Conservation (phyloP, 92 coral and sea anemone species). For the Blastomussa wellsi region DNA sequence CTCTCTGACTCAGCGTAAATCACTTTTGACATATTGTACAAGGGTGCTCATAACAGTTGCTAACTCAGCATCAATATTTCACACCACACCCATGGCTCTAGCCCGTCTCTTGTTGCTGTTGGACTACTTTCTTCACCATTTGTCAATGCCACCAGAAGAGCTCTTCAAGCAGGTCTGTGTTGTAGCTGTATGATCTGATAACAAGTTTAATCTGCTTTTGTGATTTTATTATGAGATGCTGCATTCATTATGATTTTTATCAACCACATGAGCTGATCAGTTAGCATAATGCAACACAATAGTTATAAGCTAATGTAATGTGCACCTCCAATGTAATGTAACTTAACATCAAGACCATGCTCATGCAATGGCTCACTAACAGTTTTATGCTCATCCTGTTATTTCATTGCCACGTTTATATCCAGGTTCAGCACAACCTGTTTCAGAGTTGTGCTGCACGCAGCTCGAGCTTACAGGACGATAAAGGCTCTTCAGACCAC, state of each 20-base stretch:
- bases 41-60: conserved; percentile 67
- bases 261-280: background rate
- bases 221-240: background rate
- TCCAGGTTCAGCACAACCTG: conserved; percentile 77
- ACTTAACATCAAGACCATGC: too few relatives aligned
- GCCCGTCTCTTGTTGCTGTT: conserved; percentile 69
- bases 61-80: conserved; percentile 46
- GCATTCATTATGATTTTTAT: background rate
- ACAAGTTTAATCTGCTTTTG: too few relatives aligned
- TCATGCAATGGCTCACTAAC: too few relatives aligned
- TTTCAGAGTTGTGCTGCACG: conserved; percentile 52
- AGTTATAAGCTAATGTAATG: too few relatives aligned
- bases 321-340: too few relatives aligned
- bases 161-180: conserved; percentile 80
- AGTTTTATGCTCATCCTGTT: too few relatives aligned
- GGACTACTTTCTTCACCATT: conserved; percentile 91
- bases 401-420: too few relatives aligned
- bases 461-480: conserved; percentile 31
- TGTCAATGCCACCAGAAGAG: conserved; percentile 83
- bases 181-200: background rate
- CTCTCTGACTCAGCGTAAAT: conserved; percentile 70
- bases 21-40: conserved; percentile 63
- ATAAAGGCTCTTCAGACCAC: conserved; percentile 14
- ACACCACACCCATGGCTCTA: conserved; percentile 60
- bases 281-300: too few relatives aligned